A percentile compares a stretch with the other conserved stretches of the same genome.
phyloP scores from a whole-genome alignment of 2,888 invertebrate genomes.

The Achlya flavicornis region DNA sequence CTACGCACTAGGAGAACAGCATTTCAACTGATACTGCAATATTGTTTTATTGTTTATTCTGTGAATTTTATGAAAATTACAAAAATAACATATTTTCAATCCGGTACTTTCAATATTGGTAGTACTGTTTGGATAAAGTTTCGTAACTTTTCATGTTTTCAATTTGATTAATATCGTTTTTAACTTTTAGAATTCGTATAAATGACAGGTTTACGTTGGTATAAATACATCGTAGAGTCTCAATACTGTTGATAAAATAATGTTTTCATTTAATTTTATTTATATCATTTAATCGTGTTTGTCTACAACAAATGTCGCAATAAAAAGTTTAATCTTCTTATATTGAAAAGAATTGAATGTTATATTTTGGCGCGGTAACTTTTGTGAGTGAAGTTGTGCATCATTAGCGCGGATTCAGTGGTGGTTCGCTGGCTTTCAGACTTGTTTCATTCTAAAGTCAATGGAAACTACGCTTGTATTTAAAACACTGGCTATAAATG shows the following conservation, averaged over 20 bases:
- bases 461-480: constrained; percentile 7
- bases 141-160: too few relatives aligned
- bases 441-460: constrained; percentile 3
- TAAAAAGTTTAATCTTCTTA: neutral
- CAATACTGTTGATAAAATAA: too few relatives aligned
- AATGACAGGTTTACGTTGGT: too few relatives aligned
- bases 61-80: neutral
- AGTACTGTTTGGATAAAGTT: too few relatives aligned
- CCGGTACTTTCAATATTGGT: neutral
- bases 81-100: neutral
- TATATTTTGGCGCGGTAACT: constrained; percentile 22
- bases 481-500: neutral
- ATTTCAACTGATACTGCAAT: neutral
- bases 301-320: neutral
- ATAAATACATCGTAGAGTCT: too few relatives aligned
- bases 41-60: neutral
- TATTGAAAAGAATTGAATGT: neutral
- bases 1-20: constrained; percentile 42
- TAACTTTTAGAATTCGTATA: neutral
- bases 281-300: neutral
- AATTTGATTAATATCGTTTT: too few relatives aligned
- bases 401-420: constrained; percentile 52
- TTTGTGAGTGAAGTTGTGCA: constrained; percentile 36
- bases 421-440: constrained; percentile 36
- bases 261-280: too few relatives aligned